phyloP scores from a whole-genome alignment of 2,888 invertebrate species.

The Amorpha juglandis region DNA sequence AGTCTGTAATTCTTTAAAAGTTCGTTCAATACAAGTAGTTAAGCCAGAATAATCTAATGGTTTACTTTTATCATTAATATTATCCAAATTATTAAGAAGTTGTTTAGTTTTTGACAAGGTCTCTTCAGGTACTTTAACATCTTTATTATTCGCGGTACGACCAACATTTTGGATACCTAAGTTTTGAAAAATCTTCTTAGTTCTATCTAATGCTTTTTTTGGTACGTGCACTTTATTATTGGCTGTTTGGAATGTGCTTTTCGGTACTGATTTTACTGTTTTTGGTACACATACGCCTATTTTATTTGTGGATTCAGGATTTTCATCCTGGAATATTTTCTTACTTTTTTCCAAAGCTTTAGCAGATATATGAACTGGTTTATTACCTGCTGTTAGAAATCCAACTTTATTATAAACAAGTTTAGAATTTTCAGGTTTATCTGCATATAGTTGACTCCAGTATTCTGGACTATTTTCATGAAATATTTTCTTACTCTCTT shows the following conservation, averaged over 20 bases:
- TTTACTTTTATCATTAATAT: background rate
- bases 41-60: background rate
- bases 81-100: slow-evolving; percentile 43
- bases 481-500: slow-evolving; percentile 52
- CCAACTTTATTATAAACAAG: slow-evolving; percentile 35
- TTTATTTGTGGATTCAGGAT: background rate
- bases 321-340: slow-evolving; percentile 48
- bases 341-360: slow-evolving; percentile 53
- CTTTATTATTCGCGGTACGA: slow-evolving; percentile 55
- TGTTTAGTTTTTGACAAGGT: slow-evolving; percentile 46
- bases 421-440: slow-evolving; percentile 24
- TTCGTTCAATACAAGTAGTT: background rate
- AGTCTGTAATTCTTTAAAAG: slow-evolving; percentile 53
- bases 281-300: slow-evolving; percentile 3
- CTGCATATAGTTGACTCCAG: background rate
- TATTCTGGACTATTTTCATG: slow-evolving; percentile 42
- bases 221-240: slow-evolving; percentile 64
- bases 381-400: slow-evolving; percentile 65
- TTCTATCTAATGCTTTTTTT: slow-evolving; percentile 47
- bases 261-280: slow-evolving; percentile 31
- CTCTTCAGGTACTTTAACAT: slow-evolving; percentile 50
- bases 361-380: slow-evolving; percentile 48
- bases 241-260: slow-evolving; percentile 65
- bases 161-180: slow-evolving; percentile 31
- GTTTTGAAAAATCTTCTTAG: slow-evolving; percentile 56